Percentiles rank a stretch among this genome's conserved stretches.
phyloP scores from a whole-genome alignment of 2,113 vertebrate genomes.

The Pluvianellus socialis region DNA sequence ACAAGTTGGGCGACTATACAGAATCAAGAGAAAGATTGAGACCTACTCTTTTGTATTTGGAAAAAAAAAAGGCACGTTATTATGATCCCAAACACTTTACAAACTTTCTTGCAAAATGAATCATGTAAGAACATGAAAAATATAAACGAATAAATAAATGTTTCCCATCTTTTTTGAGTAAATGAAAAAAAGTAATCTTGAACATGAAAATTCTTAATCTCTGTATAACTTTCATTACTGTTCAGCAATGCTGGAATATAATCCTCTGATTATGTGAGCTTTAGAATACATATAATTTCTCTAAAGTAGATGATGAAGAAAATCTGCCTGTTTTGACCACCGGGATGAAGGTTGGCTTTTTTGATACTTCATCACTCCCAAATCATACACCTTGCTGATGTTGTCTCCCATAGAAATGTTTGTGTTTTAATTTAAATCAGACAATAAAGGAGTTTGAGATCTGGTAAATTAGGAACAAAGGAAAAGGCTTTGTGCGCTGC shows the following conservation, averaged over 20 bases:
- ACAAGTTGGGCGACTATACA: slow-evolving; percentile 39
- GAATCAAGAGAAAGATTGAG: neutral
- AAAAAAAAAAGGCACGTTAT: neutral
- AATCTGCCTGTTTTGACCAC: neutral
- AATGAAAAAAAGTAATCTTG: neutral
- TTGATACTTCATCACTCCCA: neutral
- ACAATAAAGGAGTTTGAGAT: slow-evolving; percentile 59
- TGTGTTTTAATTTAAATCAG: slow-evolving; percentile 28
- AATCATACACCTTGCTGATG: slow-evolving; percentile 9
- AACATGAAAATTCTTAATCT: neutral
- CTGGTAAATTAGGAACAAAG: slow-evolving; percentile 72
- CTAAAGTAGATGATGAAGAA: neutral
- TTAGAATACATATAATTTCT: neutral
- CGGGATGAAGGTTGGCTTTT: slow-evolving; percentile 2
- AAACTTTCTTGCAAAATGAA: neutral
- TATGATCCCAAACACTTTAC: neutral
- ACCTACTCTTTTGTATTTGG: slow-evolving; percentile 30
- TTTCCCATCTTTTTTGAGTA: neutral
- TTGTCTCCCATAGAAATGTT: neutral
- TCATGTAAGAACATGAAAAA: neutral
- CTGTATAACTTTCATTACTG: slow-evolving; percentile 17
- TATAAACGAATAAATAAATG: neutral
- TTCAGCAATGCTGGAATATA: slow-evolving; percentile 9
- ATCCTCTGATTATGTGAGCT: slow-evolving; percentile 3
- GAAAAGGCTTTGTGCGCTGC: slow-evolving; percentile 45